Evolutionary conservation across 2,797 vertebrate species (phyloP), one percentile per base, ranked within the genome.

Genomic region (Aplochiton taeniatus): DNA sequence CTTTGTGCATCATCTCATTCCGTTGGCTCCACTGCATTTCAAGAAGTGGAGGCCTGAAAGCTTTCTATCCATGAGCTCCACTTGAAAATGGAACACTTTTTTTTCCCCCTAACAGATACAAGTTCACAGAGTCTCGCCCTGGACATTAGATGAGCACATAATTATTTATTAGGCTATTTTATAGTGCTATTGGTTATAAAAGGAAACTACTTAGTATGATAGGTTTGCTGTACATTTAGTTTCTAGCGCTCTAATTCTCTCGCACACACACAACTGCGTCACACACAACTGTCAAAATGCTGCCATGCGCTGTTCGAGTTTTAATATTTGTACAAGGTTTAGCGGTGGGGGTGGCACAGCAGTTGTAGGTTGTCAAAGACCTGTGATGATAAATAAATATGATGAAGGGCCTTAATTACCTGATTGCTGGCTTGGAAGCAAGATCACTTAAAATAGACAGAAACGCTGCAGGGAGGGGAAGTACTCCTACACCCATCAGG

Each of bases 331-430:
- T 80, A 78, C 77, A 85, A 80, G 75, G 83, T 86, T 88, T 86
- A 88, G 76, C 81, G 69, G 69, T 79, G 85, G 78, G 82, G 85
- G 81, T 79, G 84, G 72, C 79, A 85, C 86, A 84, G 45, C 81
- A 84, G 85, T 89, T 89, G 84, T 81, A 79, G 82, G 85, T 84
- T 88, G 87, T 88, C 89, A 89, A 76, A 80, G 86, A 87, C 66
- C 78, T 85, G 87, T 86, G 80, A 85, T 76, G 81, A 88, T 88
- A 83, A 85, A 88, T 88, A 86, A 85, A 89, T 88, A 84, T 86
- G 83, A 88, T 87, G 82, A 85, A 87, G 84, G 83, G 78, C 81
- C 82, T 85, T 88, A 88, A 90, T 89, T 89, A 88, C 76, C 79
- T 86, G 83, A 90, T 69, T 69, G 61, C 67, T 58, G 47, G 67